Evolutionary conservation across 2,888 invertebrate species (phyloP).

Genomic region (Stenchaetothrips biformis): DNA sequence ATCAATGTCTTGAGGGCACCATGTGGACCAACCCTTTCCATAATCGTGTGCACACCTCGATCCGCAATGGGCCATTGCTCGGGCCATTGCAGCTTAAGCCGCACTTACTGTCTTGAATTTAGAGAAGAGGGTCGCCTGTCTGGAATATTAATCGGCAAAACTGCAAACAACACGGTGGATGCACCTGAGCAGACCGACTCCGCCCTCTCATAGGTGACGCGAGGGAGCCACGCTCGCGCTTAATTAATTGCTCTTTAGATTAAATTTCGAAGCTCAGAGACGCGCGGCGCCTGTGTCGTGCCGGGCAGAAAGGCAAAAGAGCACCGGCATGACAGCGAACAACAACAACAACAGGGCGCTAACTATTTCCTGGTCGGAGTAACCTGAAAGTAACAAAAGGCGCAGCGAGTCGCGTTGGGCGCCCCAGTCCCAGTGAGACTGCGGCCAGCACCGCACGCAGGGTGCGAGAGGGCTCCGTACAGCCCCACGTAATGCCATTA

Average conservation of each 20-base stretch:
- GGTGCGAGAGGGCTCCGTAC: no score
- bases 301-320: not conserved
- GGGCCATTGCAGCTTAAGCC: not conserved
- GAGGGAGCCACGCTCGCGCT: not conserved
- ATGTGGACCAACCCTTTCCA: not conserved
- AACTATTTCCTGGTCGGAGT: not conserved
- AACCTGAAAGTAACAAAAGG: not conserved
- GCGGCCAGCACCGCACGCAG: not conserved
- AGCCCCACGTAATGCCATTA: not conserved
- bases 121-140: not conserved
- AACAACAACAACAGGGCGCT: no score
- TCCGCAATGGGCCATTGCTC: not conserved
- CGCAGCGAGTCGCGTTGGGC: not conserved
- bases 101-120: not conserved
- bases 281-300: not conserved
- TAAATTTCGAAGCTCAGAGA: not conserved
- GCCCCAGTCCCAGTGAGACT: not conserved
- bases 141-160: not conserved
- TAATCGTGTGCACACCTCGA: not conserved
- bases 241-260: not conserved
- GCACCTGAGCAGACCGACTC: not conserved
- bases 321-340: no score
- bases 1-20: slow-evolving; percentile 18
- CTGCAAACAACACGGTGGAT: not conserved
- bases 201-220: not conserved